Evolutionary conservation across 2,113 vertebrate genomes (phyloP).

Genomic region (Catharus minimus): DNA sequence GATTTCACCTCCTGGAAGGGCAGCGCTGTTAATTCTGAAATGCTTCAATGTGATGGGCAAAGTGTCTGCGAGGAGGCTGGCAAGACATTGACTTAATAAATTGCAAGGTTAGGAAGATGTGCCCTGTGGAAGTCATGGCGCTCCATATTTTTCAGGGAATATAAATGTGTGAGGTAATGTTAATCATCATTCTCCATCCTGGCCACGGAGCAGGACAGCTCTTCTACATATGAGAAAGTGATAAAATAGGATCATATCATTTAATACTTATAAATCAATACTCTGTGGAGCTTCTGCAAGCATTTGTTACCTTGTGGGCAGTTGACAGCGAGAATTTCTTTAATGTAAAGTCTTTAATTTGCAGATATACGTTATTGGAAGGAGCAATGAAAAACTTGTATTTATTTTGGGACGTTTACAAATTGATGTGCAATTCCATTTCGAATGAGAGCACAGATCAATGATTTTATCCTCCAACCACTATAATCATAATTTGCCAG

Average conservation of each 20-base stretch:
- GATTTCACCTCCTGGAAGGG: constrained; percentile 13
- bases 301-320: not conserved
- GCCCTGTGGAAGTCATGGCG: not conserved
- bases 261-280: constrained; percentile 45
- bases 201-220: not conserved
- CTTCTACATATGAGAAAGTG: constrained; percentile 22
- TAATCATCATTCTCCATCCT: constrained; percentile 23
- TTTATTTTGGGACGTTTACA: constrained; percentile 34
- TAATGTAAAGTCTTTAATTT: constrained; percentile 16
- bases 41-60: not conserved
- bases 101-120: constrained; percentile 40
- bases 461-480: constrained; percentile 25
- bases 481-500: constrained; percentile 21
- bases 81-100: constrained; percentile 35
- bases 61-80: not conserved
- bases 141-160: constrained; percentile 36
- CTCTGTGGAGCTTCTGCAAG: not conserved
- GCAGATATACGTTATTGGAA: not conserved
- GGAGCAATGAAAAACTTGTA: not conserved
- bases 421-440: constrained; percentile 8
- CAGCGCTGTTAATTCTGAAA: not conserved
- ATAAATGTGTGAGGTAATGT: constrained; percentile 43
- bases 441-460: not conserved
- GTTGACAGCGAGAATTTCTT: not conserved
- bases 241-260: constrained; percentile 10